Conservation (phyloP, 2,113 vertebrate species). For the Serinus canaria region DNA sequence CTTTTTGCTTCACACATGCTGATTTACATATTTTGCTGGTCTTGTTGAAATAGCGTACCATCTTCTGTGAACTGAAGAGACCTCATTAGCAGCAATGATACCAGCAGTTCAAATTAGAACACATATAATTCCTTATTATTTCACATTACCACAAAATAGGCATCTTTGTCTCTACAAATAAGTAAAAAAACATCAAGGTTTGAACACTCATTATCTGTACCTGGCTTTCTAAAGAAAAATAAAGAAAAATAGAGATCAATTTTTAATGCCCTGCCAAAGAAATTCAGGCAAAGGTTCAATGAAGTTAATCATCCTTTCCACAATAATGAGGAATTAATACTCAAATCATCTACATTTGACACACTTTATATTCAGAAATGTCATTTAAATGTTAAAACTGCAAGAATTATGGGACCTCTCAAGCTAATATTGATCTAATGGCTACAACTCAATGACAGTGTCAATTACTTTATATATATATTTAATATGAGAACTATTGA, state of each 20-base stretch:
- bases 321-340: slow-evolving; percentile 35
- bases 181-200: background rate
- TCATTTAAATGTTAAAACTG: slow-evolving; percentile 10
- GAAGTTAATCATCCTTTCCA: slow-evolving; percentile 13
- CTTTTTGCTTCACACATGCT: background rate
- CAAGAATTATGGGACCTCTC: slow-evolving; percentile 29
- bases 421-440: slow-evolving; percentile 31
- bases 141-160: background rate
- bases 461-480: background rate
- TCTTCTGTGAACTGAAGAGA: background rate
- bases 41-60: background rate
- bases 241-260: background rate
- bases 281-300: background rate
- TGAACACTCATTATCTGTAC: background rate
- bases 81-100: background rate
- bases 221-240: background rate
- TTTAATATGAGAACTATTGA: background rate
- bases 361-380: background rate
- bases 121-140: background rate
- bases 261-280: slow-evolving; percentile 3
- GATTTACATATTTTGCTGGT: background rate
- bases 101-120: background rate
- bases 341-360: slow-evolving; percentile 16
- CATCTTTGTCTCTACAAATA: background rate
- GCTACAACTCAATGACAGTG: background rate